A percentile compares a stretch with the other conserved stretches of the same genome.
phyloP scores from a whole-genome alignment of 2,113 vertebrate species.

The Odocoileus hemionus region DNA sequence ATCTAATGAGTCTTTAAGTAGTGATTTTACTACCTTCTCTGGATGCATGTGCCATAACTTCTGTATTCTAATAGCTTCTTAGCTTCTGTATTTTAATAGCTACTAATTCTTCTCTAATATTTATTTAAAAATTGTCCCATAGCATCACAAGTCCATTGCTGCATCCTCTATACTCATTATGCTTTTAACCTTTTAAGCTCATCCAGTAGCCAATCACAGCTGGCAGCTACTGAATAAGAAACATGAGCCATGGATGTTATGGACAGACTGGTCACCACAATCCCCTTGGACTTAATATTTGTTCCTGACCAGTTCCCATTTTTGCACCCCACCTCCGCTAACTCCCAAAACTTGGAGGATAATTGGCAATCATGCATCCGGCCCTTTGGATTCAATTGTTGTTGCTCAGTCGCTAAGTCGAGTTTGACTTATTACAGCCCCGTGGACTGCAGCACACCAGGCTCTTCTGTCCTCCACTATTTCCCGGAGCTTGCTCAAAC shows the following conservation, averaged over 20 bases:
- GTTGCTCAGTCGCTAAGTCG: background rate
- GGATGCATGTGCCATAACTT: constrained; percentile 47
- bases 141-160: background rate
- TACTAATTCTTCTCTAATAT: constrained; percentile 63
- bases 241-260: background rate
- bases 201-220: background rate
- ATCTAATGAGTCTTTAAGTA: constrained; percentile 66
- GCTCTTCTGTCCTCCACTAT: background rate
- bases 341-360: background rate
- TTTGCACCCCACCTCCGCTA: background rate
- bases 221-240: background rate
- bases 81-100: constrained; percentile 57
- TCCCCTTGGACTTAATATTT: background rate
- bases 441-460: background rate
- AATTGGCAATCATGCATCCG: background rate
- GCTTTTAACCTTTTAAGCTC: constrained; percentile 5
- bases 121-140: constrained; percentile 51
- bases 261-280: background rate
- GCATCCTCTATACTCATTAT: background rate
- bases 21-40: constrained; percentile 55
- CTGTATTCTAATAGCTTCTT: constrained; percentile 54
- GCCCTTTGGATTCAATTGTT: background rate
- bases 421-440: background rate
- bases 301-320: background rate
- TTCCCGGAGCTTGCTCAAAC: background rate